These are phyloP conservation scores for Delia radicum DNA, from an alignment of 1,140 invertebrate species.

Conservation along the genomic window DNA sequence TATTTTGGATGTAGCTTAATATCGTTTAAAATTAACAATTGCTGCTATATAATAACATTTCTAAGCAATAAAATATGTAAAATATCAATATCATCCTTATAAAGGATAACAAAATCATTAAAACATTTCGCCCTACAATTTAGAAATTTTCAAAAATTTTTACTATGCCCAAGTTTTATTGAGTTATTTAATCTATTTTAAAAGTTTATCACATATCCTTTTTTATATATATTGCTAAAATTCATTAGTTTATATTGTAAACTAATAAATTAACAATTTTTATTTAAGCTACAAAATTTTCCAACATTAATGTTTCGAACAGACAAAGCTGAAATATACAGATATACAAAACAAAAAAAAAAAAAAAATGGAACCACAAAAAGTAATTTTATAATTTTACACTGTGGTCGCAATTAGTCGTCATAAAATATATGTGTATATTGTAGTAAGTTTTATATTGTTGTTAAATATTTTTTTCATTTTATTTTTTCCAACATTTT, in stretches of 20 bases:
- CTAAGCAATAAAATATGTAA: no score
- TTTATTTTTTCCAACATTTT: not conserved
- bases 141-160: no score
- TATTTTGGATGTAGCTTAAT: no score
- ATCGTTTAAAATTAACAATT: no score
- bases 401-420: constrained; percentile 44
- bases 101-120: no score
- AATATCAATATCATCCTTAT: no score
- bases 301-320: not conserved
- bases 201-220: no score
- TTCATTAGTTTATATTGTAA: not conserved
- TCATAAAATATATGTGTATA: constrained; percentile 45
- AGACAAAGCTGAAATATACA: not conserved
- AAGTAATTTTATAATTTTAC: constrained; percentile 54
- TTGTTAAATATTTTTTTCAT: not conserved
- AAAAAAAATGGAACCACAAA: constrained; percentile 26
- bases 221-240: no score
- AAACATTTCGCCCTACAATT: no score
- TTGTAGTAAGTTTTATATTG: not conserved
- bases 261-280: not conserved
- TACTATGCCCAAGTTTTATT: no score
- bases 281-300: not conserved
- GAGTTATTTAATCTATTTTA: no score
- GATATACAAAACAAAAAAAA: not conserved
- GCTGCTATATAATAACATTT: no score